A percentile compares a stretch with the other conserved stretches of the same genome.
These are phyloP conservation scores for Heliconius hortense DNA, from an alignment of 2,888 invertebrate genomes.

Conservation along the genomic window DNA sequence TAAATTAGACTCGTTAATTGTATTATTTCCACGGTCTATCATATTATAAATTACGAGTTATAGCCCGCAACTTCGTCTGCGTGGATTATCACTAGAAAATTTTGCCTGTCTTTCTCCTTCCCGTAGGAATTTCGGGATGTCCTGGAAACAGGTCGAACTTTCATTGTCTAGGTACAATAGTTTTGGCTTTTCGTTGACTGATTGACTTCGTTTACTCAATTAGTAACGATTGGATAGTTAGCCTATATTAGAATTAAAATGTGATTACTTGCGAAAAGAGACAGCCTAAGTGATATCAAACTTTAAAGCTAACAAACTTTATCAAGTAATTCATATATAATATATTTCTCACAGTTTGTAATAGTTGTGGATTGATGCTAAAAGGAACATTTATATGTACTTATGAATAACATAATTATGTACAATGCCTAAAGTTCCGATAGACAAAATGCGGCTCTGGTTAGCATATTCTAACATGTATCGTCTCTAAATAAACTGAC, in stretches of 20 bases:
- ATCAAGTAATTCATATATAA: not conserved
- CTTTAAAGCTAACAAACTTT: not conserved
- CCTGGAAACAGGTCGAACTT: not conserved
- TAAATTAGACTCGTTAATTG: not conserved
- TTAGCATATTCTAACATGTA: not conserved
- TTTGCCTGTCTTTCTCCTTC: not conserved
- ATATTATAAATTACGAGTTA: too few species aligned
- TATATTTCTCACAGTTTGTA: too few species aligned
- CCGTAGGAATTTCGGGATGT: not conserved
- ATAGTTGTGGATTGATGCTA: too few species aligned
- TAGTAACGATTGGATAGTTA: too few species aligned
- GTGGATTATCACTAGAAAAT: not conserved
- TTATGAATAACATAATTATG: too few species aligned
- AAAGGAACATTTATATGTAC: too few species aligned
- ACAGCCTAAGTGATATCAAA: not conserved
- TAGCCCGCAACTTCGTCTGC: too few species aligned
- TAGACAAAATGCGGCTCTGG: not conserved
- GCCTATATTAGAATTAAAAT: not conserved
- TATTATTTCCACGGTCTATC: not conserved
- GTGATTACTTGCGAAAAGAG: not conserved
- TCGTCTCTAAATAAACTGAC: not conserved
- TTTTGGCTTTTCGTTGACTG: too few species aligned
- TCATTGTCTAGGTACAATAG: too few species aligned
- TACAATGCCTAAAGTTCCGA: not conserved
- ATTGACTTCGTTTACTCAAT: too few species aligned